Base-by-base conservation (phyloP, 2,797 vertebrate species). In the Otolemur crassicaudatus region DNA sequence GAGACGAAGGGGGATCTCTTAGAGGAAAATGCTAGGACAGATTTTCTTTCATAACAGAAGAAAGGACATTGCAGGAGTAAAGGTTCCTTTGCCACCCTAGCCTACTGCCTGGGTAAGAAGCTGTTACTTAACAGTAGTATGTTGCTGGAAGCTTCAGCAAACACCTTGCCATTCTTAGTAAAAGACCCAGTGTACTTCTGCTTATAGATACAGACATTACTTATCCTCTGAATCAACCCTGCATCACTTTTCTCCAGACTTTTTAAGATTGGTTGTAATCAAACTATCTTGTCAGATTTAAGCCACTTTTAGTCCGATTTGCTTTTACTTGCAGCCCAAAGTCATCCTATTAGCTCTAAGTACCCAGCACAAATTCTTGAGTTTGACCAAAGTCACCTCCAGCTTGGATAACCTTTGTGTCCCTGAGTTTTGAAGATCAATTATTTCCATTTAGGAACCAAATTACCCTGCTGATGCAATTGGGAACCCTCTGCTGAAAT, bases 271-370 rank as follows among this genome's bases (percentile, higher is more conserved):
- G 69, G 34, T 82, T 49, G 31, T 90, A 63, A 81, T 34, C 4
- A 84, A 95, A 72, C 46, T 56, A 49, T 72, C 13, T 60, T 92
- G 75, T 40, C 12, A 67, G 27, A 82, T 86, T 27, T 70, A 96
- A 88, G 63, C 11, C 19, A 49, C 2, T 34, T 56, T 91, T 69
- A 82, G 34, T 77, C 29, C 83, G 22, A 40, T 53, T 53, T 75
- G 75, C 67, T 91, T 22, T 91, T 89, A 88, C 46, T 60, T 92
- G 49, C 9, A 43, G 27, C 37, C 37, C 40, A 72, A 80, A 73
- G 46, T 65, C 49, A 94, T 80, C 23, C 37, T n/a, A 31, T 75
- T 3, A 19, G 2, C 49, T 80, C 1, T 3, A 60, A 25, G 22
- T 5, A n/a, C 4, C 10, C 11, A 43, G 37, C 3, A 56, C 31